A percentile compares a stretch with the other conserved stretches of the same genome.
phyloP scores from a whole-genome alignment of 2,888 invertebrate genomes.

The Dasypogon diadema region DNA sequence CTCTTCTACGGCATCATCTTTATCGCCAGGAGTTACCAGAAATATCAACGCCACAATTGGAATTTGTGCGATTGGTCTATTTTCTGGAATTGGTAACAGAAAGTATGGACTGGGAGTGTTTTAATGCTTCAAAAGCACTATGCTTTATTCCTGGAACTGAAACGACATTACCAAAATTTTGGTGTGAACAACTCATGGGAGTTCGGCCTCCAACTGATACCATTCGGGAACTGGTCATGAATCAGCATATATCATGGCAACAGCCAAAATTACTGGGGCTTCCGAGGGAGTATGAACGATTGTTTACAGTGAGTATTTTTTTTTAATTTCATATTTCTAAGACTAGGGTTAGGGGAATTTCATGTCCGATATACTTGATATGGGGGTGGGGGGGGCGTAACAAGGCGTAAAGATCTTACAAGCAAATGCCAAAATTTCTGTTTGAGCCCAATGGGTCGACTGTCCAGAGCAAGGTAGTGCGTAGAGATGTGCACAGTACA shows the following conservation, averaged over 20 bases:
- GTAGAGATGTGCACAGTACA: too few relatives aligned
- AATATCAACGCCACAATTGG: constrained; percentile 74
- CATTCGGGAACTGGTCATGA: constrained; percentile 75
- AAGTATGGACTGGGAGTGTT: constrained; percentile 75
- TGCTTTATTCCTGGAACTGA: constrained; percentile 72
- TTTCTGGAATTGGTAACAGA: constrained; percentile 82
- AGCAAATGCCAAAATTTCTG: too few relatives aligned
- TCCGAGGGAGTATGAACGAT: constrained; percentile 91
- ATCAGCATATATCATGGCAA: constrained; percentile 83
- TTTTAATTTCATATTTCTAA: too few relatives aligned
- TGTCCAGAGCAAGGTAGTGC: too few relatives aligned
- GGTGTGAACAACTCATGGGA: constrained; percentile 78
- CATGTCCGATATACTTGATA: too few relatives aligned
- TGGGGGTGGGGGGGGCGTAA: too few relatives aligned
- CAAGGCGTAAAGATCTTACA: too few relatives aligned
- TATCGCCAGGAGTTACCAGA: constrained; percentile 83
- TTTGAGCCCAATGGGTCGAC: too few relatives aligned
- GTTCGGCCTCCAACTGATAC: constrained; percentile 67
- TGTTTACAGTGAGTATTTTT: constrained; percentile 77
- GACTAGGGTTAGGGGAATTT: too few relatives aligned
- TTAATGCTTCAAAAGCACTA: constrained; percentile 75
- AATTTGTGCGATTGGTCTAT: constrained; percentile 82
- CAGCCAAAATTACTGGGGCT: constrained; percentile 86
- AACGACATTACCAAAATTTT: constrained; percentile 72
- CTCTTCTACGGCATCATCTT: constrained; percentile 85